Conservation (phyloP, 2,888 invertebrate species). For the Dolomedes plantarius region DNA sequence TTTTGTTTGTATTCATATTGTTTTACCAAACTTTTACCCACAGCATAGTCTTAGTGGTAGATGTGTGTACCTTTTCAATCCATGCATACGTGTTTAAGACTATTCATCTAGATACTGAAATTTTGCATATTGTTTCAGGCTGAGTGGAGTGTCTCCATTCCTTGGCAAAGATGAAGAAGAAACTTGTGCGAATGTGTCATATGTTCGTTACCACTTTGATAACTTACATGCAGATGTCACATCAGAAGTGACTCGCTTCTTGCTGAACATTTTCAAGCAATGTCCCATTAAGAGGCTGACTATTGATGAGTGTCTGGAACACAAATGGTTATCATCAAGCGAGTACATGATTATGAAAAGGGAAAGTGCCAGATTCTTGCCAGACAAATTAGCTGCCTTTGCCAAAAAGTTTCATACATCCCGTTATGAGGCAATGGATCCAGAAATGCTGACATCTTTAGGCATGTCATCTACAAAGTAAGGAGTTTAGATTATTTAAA, state of each 20-base stretch:
- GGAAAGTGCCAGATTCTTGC: slow-evolving; percentile 89
- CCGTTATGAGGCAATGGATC: slow-evolving; percentile 62
- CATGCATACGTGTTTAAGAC: too few species aligned
- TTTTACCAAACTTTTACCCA: too few species aligned
- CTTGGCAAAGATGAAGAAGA: slow-evolving; percentile 90
- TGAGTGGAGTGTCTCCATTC: slow-evolving; percentile 91
- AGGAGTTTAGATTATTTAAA: background rate
- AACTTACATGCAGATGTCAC: slow-evolving; percentile 95
- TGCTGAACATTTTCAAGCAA: slow-evolving; percentile 96
- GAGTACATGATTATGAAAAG: slow-evolving; percentile 95
- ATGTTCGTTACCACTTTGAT: slow-evolving; percentile 94
- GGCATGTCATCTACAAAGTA: slow-evolving; percentile 69
- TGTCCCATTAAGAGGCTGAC: slow-evolving; percentile 94
- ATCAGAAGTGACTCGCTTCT: slow-evolving; percentile 93
- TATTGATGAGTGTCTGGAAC: slow-evolving; percentile 95
- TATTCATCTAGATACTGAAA: too few species aligned
- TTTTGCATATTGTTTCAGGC: too few species aligned
- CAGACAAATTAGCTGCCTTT: slow-evolving; percentile 75
- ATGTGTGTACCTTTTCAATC: too few species aligned
- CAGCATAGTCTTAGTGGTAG: too few species aligned
- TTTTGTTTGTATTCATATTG: too few species aligned
- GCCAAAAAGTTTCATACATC: slow-evolving; percentile 71
- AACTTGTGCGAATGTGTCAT: slow-evolving; percentile 92
- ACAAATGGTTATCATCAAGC: slow-evolving; percentile 94
- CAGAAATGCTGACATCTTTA: slow-evolving; percentile 58